Base-by-base conservation (phyloP, 2,888 invertebrate genomes). In the Nebria brevicollis region DNA sequence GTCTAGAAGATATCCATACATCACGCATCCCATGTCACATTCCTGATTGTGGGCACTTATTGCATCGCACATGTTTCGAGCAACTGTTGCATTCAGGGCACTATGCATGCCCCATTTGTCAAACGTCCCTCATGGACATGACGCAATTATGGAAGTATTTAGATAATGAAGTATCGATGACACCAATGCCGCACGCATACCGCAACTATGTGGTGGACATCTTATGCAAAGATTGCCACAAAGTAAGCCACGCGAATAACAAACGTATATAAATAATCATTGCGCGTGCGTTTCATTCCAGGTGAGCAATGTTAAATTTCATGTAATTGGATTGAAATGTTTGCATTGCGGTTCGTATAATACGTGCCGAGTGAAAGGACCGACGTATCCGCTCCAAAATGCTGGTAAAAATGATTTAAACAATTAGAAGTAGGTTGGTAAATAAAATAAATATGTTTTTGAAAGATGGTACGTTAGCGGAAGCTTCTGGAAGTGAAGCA, bases 191-290 rank as follows among this genome's bases (percentile, higher is more conserved):
- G 0, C 91, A 93, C 0, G 96, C 95, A 86, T 96, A 96, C 86
- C 93, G 93, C 8, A 93, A 95, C 88, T 94, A 94, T 87, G 93
- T 93, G 85, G 94, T 96, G 25, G 93, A 95, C 81, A 95, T 97
- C 86, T 91, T 97, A 8, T 97, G 97, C 90, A 96, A 95, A 88
- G 97, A 97, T 90, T 97, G 97, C 88, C 97, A 97, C 88, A 94
- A 95, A 93, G 96, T 96, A 89, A 86, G 85, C 0, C 8, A 76
- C 20, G 20, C 20, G 0, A 20, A 20, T 20, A n/a, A 34, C 8
- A 54, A 54, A 54, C 4, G 13, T 11, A 13, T 26, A 26, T 70
- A 70, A 70, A 5, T 11, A 54, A 54, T 54, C 0, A 8, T 54
- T 54, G 4, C 2, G 11, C 82, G 54, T 77, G 73, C 82, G 83